Evolutionary conservation across 2,888 invertebrate species (phyloP), one percentile per base, ranked within the genome.

Genomic region (Loripinus fragilis): DNA sequence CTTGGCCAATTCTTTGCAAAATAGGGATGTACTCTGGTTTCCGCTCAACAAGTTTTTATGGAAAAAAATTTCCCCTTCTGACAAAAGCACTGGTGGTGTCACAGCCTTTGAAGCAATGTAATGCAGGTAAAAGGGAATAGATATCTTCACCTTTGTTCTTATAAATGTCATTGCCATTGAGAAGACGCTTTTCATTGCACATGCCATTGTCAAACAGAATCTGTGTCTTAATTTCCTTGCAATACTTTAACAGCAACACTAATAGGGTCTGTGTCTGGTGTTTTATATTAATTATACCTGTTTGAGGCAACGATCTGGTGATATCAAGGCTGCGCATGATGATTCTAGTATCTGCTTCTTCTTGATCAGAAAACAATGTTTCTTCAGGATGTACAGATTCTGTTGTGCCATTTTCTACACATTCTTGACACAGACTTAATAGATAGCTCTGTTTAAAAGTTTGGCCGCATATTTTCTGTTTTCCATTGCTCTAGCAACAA

Each of bases 31-130:
- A 35, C n/a, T 35, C 33, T 23, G 48, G 52, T 0, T 68, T 65
- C 23, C 41, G 41, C 30, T 76, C 45, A 0, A 77, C 0, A 0
- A 69, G 3, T 33, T 79, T 80, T 41, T 80, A 1, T 0, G 75
- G 64, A 0, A 10, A 0, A 8, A 76, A 17, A 25, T 83, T 83
- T 5, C 72, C 83, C 66, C 35, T 70, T 0, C 76, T 0, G 0
- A 83, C 80, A 67, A 83, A 83, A 0, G 78, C 76, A 35, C 83
- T 80, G 1, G 68, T 71, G 10, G 78, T 80, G 55, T 80, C 80
- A 66, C 80, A 80, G 0, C 83, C 80, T 8, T 78, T 74, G 7
- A 80, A 66, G 5, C 65, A 38, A 67, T 83, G 83, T 0, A 78
- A 5, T 2, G 69, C 76, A 20, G 70, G 71, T 3, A 81, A 33